Evolutionary conservation across 1,140 invertebrate genomes (phyloP).

Genomic region (Plectus sambesii): DNA sequence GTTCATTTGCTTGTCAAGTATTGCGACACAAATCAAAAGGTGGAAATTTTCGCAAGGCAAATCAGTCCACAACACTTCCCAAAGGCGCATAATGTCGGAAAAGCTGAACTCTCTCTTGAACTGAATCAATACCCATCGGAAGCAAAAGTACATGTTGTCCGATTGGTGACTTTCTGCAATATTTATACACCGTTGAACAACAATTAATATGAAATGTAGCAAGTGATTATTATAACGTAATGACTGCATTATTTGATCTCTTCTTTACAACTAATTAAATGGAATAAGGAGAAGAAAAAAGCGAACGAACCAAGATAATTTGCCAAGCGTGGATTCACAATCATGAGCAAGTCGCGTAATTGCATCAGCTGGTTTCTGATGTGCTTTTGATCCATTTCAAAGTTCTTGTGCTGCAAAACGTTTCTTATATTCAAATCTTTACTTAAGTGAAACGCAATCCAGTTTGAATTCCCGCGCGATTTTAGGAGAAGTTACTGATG

Average conservation of each 20-base stretch:
- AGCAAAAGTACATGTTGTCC: conserved; percentile 96
- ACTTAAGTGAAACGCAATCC: too few relatives aligned
- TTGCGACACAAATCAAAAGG: conserved; percentile 73
- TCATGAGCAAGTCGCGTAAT: conserved; percentile 65
- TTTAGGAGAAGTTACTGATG: too few relatives aligned
- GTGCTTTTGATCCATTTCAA: conserved; percentile 89
- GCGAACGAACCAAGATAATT: conserved; percentile 57
- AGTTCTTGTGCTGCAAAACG: conserved; percentile 65
- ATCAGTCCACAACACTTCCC: conserved; percentile 50
- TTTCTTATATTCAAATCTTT: not conserved
- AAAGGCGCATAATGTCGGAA: conserved; percentile 51
- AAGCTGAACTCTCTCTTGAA: conserved; percentile 58
- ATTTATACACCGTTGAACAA: not conserved
- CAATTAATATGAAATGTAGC: not conserved
- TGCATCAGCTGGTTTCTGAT: conserved; percentile 85
- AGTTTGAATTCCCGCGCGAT: too few relatives aligned
- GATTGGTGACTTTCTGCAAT: conserved; percentile 70
- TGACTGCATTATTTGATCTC: too few relatives aligned
- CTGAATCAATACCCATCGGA: conserved; percentile 62
- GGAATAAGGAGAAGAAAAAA: conserved; percentile 8
- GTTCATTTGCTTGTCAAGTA: conserved; percentile 73
- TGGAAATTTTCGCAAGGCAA: conserved; percentile 71
- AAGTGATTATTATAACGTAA: conserved; percentile 12
- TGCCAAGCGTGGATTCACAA: conserved; percentile 69
- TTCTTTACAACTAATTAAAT: conserved; percentile 5